Conservation (phyloP, 2,113 vertebrate species). For the Pampusana beccarii region DNA sequence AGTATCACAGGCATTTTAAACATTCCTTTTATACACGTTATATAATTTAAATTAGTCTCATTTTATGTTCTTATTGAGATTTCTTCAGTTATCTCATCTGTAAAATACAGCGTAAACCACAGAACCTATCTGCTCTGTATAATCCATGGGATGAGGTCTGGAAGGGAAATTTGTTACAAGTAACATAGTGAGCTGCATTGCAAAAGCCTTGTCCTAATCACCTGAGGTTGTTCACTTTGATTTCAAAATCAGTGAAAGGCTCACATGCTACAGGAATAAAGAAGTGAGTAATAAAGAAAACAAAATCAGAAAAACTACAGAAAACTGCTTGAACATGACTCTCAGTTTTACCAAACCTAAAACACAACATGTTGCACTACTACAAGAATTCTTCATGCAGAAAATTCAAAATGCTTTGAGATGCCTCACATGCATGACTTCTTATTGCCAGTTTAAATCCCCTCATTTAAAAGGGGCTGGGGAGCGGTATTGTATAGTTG, state of each 20-base stretch:
- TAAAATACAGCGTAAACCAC: conserved; percentile 23
- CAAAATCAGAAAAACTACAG: neutral
- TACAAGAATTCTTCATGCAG: neutral
- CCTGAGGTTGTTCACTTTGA: neutral
- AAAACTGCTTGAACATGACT: neutral
- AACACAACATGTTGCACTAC: neutral
- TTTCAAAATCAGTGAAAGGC: conserved; percentile 22
- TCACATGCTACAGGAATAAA: neutral
- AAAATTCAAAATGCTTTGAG: conserved; percentile 9
- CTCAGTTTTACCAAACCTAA: neutral
- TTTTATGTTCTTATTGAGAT: conserved; percentile 33
- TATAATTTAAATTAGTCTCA: conserved; percentile 59
- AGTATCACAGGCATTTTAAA: conserved; percentile 49
- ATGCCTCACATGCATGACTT: neutral
- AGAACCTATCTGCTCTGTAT: conserved; percentile 8
- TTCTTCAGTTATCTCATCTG: conserved; percentile 33
- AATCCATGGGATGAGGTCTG: conserved; percentile 27
- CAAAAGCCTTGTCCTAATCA: neutral
- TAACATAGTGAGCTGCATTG: neutral
- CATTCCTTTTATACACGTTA: conserved; percentile 57
- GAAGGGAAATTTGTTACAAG: conserved; percentile 42
- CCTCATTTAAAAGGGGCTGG: neutral
- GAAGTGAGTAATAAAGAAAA: neutral
- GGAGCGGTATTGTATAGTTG: neutral
- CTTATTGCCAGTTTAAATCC: neutral